Base-by-base conservation (phyloP, 1,140 invertebrate species). In the Drosophila setifemur region DNA sequence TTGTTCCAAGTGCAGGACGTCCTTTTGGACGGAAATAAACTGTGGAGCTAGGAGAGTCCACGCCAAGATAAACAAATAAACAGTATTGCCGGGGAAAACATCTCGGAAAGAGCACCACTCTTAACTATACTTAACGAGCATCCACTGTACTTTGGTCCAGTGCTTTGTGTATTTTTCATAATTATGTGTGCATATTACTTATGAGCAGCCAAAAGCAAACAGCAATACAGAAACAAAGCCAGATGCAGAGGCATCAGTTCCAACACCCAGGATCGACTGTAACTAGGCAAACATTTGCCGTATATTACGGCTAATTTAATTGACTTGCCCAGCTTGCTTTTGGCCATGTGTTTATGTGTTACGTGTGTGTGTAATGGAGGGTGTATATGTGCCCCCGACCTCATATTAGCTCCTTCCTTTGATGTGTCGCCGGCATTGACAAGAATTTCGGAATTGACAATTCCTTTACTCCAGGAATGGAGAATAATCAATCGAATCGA, bases 301-400 rank as follows among this genome's bases (percentile, higher is more conserved):
- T 52, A 73, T 66, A 47, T 73, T 67, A 63, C 40, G 79, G 37
- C 49, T 58, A 72, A 76, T 76, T 76, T 72, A 82, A 81, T 82
- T 82, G 77, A 81, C 54, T 45, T 39, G 33, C 31, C 29, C 11
- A 37, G 45, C 14, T 29, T 60, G 44, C 67, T 29, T 25, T 29
- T 64, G 35, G 42, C 57, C 57, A 64, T 60, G 57, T 69, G 43
- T 29, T 21, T n/a, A n/a, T n/a, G 14, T 25, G 18, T 26, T 47
- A 12, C 19, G 52, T 12, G 33, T 42, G 50, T 23, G 28, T 39
- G 63, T 42, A 9, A n/a, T n/a, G n/a, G n/a, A n/a, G n/a, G n/a
- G n/a, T 11, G 12, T 37, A 58, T 49, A 49, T 45, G 5, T 42
- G 33, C 33, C 33, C 14, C 33, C 14, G 31, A 25, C 52, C 52